Percentiles rank a stretch among this genome's conserved stretches.
These are phyloP conservation scores for Heptranchias perlo DNA, from an alignment of 2,113 vertebrate species.

Conservation along the genomic window DNA sequence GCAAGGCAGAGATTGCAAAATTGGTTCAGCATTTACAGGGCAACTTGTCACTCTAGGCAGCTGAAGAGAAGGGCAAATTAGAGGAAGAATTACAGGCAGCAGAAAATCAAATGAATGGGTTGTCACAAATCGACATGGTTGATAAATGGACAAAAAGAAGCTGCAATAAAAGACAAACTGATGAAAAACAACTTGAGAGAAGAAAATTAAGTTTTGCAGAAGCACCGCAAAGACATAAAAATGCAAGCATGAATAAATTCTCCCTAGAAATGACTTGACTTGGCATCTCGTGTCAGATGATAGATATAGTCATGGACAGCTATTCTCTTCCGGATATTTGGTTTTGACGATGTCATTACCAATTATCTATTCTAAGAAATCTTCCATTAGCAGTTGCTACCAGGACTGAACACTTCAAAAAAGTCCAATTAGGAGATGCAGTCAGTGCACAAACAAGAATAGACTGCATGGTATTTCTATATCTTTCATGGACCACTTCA, in stretches of 20 bases:
- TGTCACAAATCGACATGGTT: slow-evolving; percentile 31
- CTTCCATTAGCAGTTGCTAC: neutral
- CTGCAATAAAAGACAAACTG: neutral
- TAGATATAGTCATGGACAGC: neutral
- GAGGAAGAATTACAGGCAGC: neutral
- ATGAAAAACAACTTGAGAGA: neutral
- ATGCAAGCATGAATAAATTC: neutral
- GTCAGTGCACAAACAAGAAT: neutral
- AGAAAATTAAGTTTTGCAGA: neutral
- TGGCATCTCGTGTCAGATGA: neutral
- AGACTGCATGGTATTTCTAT: neutral
- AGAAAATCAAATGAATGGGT: slow-evolving; percentile 20
- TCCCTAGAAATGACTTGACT: neutral
- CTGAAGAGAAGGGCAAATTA: slow-evolving; percentile 26
- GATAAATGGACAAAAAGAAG: neutral
- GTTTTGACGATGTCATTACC: neutral
- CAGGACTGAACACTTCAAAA: neutral
- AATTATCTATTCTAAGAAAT: neutral
- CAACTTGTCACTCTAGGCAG: slow-evolving; percentile 12
- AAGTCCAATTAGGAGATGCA: neutral
- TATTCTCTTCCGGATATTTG: neutral
- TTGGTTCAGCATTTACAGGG: neutral
- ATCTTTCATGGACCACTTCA: slow-evolving; percentile 1
- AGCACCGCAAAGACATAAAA: neutral
- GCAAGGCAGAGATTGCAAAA: neutral